phyloP scores from a whole-genome alignment of 1,140 invertebrate species.

The Drosophila tani region DNA sequence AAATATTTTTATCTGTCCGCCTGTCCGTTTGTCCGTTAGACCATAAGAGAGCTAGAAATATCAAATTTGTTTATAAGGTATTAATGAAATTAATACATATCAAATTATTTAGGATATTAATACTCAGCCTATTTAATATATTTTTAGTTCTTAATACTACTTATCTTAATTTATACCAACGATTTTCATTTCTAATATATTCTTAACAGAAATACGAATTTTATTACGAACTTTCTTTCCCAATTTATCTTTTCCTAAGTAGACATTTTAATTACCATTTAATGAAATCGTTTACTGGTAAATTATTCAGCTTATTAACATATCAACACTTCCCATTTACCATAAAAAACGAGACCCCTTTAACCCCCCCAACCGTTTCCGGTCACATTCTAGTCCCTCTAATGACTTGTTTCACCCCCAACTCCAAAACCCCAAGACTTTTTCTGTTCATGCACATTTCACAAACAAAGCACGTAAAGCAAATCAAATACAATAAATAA shows the following conservation, averaged over 20 bases:
- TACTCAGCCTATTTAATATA: no score
- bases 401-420: constrained; percentile 58
- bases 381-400: constrained; percentile 54
- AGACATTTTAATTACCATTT: neutral
- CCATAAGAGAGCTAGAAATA: no score
- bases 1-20: no score
- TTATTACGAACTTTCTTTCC: no score
- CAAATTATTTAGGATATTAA: no score
- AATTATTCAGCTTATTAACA: constrained; percentile 2
- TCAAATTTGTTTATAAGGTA: no score
- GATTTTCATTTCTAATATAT: neutral
- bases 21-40: no score
- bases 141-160: neutral
- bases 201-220: neutral
- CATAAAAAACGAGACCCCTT: constrained; percentile 5
- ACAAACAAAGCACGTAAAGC: constrained; percentile 54
- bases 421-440: neutral
- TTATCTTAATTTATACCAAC: neutral
- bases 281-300: neutral
- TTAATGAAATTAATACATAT: no score
- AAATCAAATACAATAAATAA: constrained; percentile 79
- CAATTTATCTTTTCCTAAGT: neutral
- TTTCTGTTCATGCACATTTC: constrained; percentile 7
- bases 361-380: constrained; percentile 31
- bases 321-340: constrained; percentile 13